Percentiles rank a stretch among this genome's conserved stretches.
These are phyloP conservation scores for Hassar affinis DNA, from an alignment of 2,113 vertebrate species.

Conservation along the genomic window DNA sequence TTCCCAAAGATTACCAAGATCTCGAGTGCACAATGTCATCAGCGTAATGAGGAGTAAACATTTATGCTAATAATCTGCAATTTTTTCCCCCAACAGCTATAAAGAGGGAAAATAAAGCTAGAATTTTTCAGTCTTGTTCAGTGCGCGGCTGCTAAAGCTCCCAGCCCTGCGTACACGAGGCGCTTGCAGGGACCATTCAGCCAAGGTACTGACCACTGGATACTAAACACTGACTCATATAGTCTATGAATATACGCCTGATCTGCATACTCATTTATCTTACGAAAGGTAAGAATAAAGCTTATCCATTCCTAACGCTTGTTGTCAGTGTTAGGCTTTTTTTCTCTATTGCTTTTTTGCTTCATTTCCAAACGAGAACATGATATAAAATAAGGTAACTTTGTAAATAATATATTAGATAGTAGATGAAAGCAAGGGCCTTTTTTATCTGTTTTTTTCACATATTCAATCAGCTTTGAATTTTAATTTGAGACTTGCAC, in stretches of 20 bases:
- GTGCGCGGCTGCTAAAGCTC: conserved; percentile 87
- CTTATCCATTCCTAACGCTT: conserved; percentile 54
- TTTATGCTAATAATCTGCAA: conserved; percentile 99
- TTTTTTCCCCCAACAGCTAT: conserved; percentile 98
- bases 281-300: conserved; percentile 81
- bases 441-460: not conserved
- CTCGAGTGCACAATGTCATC: conserved; percentile 99
- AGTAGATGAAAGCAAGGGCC: not conserved
- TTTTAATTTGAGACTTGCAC: not conserved
- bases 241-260: conserved; percentile 65
- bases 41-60: conserved; percentile 99
- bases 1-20: conserved; percentile 99
- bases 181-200: conserved; percentile 72
- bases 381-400: not conserved
- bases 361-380: not conserved
- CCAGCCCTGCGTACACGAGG: conserved; percentile 71
- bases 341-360: not conserved
- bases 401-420: not conserved
- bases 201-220: conserved; percentile 54
- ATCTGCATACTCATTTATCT: conserved; percentile 67
- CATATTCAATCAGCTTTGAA: not conserved
- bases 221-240: conserved; percentile 64
- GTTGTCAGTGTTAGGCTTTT: conserved; percentile 52
- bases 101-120: conserved; percentile 99
- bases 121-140: conserved; percentile 95